Conservation (phyloP, 2,113 vertebrate genomes). For the Noturus placidus region DNA sequence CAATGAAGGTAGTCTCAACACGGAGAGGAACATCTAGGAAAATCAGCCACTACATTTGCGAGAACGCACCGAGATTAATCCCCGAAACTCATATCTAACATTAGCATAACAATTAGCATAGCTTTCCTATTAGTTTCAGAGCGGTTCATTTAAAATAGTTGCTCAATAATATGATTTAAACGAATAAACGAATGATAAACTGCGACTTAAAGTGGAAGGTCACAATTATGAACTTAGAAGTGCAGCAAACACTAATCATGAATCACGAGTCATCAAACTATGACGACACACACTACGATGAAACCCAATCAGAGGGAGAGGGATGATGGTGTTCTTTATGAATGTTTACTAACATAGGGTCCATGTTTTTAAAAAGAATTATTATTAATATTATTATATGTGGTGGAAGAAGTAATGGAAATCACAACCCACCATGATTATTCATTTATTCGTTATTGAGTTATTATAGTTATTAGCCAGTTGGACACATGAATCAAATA, state of each 20-base stretch:
- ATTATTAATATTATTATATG: not conserved
- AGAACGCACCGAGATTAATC: not conserved
- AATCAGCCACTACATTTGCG: not conserved
- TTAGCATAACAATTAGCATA: not conserved
- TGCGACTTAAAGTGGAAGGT: not conserved
- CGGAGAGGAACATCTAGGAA: not conserved
- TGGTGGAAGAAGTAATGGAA: too few species aligned
- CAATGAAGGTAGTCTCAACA: not conserved
- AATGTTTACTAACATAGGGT: not conserved
- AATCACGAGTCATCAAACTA: not conserved
- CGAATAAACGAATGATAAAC: not conserved
- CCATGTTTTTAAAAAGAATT: not conserved
- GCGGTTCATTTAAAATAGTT: not conserved
- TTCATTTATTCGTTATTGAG: not conserved
- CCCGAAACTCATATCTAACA: not conserved
- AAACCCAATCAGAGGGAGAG: not conserved
- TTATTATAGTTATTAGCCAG: not conserved
- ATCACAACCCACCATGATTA: not conserved
- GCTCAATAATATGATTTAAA: not conserved
- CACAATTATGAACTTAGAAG: not conserved
- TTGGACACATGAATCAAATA: not conserved
- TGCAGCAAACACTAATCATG: not conserved
- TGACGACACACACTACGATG: not conserved
- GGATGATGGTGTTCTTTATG: not conserved
- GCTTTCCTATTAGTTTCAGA: not conserved